Percentiles rank a stretch among this genome's conserved stretches.
Conservation (phyloP, 2,113 vertebrate species). For the Nerophis ophidion region DNA sequence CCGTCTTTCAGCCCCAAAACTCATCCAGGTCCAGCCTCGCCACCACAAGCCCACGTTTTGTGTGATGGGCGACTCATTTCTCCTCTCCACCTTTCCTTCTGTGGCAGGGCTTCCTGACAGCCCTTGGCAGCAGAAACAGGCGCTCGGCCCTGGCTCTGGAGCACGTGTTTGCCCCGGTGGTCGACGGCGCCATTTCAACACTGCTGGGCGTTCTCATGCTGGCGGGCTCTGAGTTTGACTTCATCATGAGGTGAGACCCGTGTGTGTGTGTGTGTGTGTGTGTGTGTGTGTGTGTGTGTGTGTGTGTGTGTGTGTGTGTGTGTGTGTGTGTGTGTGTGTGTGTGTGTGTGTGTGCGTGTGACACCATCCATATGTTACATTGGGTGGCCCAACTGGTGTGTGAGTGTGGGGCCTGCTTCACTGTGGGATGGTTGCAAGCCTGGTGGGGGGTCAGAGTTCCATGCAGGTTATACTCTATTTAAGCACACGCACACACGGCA, state of each 20-base stretch:
- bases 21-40: constrained; percentile 42
- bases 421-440: constrained; percentile 24
- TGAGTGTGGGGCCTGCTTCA: constrained; percentile 39
- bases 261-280: not conserved
- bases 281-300: not conserved
- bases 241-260: constrained; percentile 92
- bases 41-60: constrained; percentile 46
- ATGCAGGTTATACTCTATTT: constrained; percentile 61
- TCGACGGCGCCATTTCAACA: constrained; percentile 93
- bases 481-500: constrained; percentile 28
- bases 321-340: not conserved
- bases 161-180: constrained; percentile 94
- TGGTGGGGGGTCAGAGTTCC: constrained; percentile 34
- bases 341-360: not conserved
- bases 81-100: constrained; percentile 12
- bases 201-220: constrained; percentile 95
- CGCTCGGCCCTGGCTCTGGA: constrained; percentile 88
- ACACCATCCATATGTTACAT: constrained; percentile 65
- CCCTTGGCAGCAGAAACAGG: constrained; percentile 87
- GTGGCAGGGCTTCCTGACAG: constrained; percentile 90
- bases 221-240: constrained; percentile 97
- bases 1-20: constrained; percentile 32
- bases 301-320: not conserved
- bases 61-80: constrained; percentile 49
- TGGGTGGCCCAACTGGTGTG: constrained; percentile 65